phyloP scores from a whole-genome alignment of 2,888 invertebrate species.

The Atherix ibis region DNA sequence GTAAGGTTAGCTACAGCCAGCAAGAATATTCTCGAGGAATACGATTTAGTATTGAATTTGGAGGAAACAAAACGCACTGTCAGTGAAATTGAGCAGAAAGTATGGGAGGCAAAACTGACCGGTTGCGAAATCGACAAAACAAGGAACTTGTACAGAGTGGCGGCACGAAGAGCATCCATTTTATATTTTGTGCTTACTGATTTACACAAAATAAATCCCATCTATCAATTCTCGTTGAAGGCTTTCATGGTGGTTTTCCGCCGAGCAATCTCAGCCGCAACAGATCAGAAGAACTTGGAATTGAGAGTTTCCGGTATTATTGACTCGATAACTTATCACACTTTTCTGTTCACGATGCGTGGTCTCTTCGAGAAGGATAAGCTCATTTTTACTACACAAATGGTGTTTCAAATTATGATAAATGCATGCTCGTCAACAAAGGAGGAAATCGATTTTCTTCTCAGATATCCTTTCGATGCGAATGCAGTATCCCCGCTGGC shows the following conservation, averaged over 20 bases:
- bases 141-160: constrained; percentile 71
- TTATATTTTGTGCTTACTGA: constrained; percentile 90
- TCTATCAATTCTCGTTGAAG: constrained; percentile 92
- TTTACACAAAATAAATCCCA: constrained; percentile 78
- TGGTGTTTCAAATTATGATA: constrained; percentile 50
- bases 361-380: constrained; percentile 89
- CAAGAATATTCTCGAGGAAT: constrained; percentile 81
- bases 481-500: constrained; percentile 56
- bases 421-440: constrained; percentile 44
- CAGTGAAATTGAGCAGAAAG: constrained; percentile 75
- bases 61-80: constrained; percentile 90
- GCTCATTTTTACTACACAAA: constrained; percentile 76
- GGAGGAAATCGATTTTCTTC: constrained; percentile 71
- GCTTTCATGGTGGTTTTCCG: constrained; percentile 87
- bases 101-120: constrained; percentile 74
- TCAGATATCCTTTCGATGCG: constrained; percentile 69
- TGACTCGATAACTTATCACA: constrained; percentile 74
- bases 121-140: constrained; percentile 82
- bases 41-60: constrained; percentile 76
- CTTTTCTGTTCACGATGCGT: constrained; percentile 76
- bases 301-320: constrained; percentile 60
- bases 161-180: constrained; percentile 74
- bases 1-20: constrained; percentile 78
- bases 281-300: constrained; percentile 49
- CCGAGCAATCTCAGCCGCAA: constrained; percentile 60